Evolutionary conservation across 1,140 invertebrate genomes (phyloP).

Genomic region (Eurosta solidaginis): DNA sequence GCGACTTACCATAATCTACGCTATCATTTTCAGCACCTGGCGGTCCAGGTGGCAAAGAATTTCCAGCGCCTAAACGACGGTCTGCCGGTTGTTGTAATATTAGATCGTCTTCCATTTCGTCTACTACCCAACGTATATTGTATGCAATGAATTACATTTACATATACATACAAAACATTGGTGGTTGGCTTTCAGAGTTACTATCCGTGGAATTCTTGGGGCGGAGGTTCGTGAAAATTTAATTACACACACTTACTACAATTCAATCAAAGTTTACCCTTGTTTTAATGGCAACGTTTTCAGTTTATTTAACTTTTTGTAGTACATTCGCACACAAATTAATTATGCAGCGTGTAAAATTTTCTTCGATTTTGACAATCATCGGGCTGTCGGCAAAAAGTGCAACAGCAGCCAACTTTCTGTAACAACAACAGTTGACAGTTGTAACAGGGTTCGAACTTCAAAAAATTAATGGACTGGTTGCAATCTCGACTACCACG

Average conservation of each 20-base stretch:
- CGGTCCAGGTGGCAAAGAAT: constrained; percentile 45
- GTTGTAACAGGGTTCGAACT: too few relatives aligned
- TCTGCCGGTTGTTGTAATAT: constrained; percentile 42
- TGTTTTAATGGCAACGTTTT: too few relatives aligned
- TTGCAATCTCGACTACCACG: too few relatives aligned
- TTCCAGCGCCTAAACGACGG: constrained; percentile 39
- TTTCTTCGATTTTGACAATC: constrained; percentile 7
- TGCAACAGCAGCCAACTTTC: background rate
- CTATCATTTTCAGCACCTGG: constrained; percentile 52
- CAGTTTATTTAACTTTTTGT: too few relatives aligned
- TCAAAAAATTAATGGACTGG: too few relatives aligned
- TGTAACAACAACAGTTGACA: background rate
- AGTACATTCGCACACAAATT: too few relatives aligned
- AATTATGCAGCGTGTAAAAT: background rate
- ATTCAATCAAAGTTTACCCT: too few relatives aligned
- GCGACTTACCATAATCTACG: constrained; percentile 31
- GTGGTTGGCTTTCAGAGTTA: background rate
- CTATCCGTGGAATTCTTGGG: background rate
- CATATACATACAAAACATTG: background rate
- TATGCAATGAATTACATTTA: background rate
- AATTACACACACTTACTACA: too few relatives aligned
- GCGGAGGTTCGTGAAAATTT: too few relatives aligned
- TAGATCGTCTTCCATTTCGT: constrained; percentile 49
- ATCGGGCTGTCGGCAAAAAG: background rate
- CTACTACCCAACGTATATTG: too few relatives aligned